Base-by-base conservation (phyloP, 2,888 invertebrate species). In the Physocephala rufipes region DNA sequence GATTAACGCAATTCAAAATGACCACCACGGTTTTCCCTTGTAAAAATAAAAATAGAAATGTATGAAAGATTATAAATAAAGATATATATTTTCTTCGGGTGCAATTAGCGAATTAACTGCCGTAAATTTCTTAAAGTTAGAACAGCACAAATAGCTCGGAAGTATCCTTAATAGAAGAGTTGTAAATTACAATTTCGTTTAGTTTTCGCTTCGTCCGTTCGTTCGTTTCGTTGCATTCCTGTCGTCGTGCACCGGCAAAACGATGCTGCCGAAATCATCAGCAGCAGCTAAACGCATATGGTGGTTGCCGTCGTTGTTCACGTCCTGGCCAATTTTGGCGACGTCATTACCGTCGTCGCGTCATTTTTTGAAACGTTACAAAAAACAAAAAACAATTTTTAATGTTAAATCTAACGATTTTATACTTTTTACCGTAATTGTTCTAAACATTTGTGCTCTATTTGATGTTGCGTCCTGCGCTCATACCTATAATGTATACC, bases 371-470 rank as follows among this genome's bases (percentile, higher is more conserved):
- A 66, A 59, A 45, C n/a, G 13, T 19, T 47, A n/a, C 30, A 67
- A 67, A 19, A 59, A 49, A 5, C 61, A 61, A 36, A 68, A 62
- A 47, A 21, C 47, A 45, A 24, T 43, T 24, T 63, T 43, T 47
- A 73, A 69, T 74, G 70, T 74, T 71, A 76, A 73, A 75, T 73
- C 74, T 69, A 73, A 69, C 9, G 21, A 61, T 64, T 74, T 74
- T 74, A 9, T 76, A 71, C 68, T 76, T 55, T 63, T 74, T 24
- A 30, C 59, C 49, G 71, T 75, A 67, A 30, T 68, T 30, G 51
- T 47, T 21, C n/a, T 51, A 26, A 47, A 68, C 61, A 12, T 13
- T 70, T 71, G 47, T 12, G 26, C 0, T 13, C 15, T 43, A 66
- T 24, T 47, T 30, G 36, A 16, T 43, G 45, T 51, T 5, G 71